phyloP scores from a whole-genome alignment of 2,888 invertebrate species.

The Eristalinus aeneus region DNA sequence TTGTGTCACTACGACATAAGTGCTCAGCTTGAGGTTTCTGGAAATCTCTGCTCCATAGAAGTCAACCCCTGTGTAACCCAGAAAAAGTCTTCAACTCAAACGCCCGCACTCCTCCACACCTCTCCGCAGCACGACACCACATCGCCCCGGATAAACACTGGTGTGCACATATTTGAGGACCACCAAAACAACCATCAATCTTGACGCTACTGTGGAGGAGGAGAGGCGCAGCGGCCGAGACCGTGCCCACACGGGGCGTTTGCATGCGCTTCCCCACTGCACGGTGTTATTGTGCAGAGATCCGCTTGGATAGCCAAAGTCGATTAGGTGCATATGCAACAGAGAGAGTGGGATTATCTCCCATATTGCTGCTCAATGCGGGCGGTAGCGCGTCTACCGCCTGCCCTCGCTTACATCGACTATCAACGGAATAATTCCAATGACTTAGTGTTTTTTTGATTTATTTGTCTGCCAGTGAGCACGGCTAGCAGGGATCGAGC shows the following conservation, averaged over 20 bases:
- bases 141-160: background rate
- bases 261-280: background rate
- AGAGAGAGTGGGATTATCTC: constrained; percentile 17
- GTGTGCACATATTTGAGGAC: constrained; percentile 6
- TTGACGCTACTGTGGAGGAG: constrained; percentile 3
- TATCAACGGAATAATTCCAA: constrained; percentile 35
- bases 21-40: background rate
- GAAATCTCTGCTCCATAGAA: background rate
- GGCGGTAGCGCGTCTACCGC: background rate
- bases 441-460: constrained; percentile 33
- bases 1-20: background rate
- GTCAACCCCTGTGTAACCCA: background rate
- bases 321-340: constrained; percentile 38
- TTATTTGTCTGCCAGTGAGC: constrained; percentile 26
- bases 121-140: background rate
- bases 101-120: background rate
- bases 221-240: background rate
- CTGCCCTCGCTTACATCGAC: background rate
- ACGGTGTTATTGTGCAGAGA: background rate
- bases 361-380: background rate
- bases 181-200: constrained; percentile 30
- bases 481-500: background rate
- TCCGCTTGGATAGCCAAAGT: constrained; percentile 5
- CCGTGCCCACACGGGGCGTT: background rate
- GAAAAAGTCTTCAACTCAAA: background rate